Evolutionary conservation across 2,113 vertebrate species (phyloP).

Genomic region (Mystacornis crossleyi): DNA sequence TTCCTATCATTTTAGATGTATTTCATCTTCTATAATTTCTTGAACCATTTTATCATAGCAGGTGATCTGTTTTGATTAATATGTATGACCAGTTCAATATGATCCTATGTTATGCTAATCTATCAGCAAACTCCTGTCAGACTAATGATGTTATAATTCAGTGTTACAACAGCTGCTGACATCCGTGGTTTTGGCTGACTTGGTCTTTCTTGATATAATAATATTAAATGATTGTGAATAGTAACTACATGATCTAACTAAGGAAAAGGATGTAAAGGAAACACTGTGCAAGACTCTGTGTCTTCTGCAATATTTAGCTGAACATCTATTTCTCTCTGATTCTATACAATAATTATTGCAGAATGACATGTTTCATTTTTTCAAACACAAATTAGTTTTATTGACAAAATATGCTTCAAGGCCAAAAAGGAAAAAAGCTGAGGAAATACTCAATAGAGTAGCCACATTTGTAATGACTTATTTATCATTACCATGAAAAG

Average conservation of each 20-base stretch:
- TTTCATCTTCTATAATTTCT: neutral
- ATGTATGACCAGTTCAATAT: neutral
- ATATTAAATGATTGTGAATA: neutral
- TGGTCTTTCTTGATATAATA: neutral
- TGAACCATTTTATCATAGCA: neutral
- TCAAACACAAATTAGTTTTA: neutral
- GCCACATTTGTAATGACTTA: neutral
- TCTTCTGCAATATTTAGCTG: neutral
- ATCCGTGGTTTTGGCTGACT: neutral
- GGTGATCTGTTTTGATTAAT: neutral
- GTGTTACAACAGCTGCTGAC: neutral
- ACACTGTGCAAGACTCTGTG: neutral
- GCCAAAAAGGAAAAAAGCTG: neutral
- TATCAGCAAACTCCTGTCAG: neutral
- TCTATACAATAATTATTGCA: neutral
- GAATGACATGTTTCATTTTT: neutral
- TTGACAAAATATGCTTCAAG: neutral
- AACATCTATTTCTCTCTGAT: neutral
- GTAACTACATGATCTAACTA: neutral
- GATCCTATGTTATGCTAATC: neutral
- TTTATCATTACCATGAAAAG: neutral
- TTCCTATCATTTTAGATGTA: neutral
- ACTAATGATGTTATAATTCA: neutral
- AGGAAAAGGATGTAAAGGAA: neutral
- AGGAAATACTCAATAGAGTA: neutral